Percentiles rank a stretch among this genome's conserved stretches.
phyloP scores from a whole-genome alignment of 2,797 vertebrate genomes.

The Sternotherus odoratus region DNA sequence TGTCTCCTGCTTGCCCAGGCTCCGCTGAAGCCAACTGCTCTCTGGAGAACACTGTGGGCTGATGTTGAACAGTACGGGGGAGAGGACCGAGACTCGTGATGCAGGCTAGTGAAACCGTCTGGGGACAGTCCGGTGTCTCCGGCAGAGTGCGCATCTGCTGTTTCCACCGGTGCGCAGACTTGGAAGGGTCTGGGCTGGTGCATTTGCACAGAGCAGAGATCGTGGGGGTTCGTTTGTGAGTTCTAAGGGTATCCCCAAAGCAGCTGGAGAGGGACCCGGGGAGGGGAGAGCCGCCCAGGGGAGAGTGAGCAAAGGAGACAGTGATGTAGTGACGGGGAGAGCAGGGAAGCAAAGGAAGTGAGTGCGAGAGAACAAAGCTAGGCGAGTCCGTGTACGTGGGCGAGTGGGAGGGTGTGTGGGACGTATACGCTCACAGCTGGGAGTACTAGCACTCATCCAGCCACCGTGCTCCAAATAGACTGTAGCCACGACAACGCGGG shows the following conservation, averaged over 20 bases:
- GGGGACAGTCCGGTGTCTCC: background rate
- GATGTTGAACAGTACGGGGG: no score
- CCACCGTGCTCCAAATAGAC: background rate
- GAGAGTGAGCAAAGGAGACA: background rate
- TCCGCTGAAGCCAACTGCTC: background rate
- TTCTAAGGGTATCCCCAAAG: background rate
- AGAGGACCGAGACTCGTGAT: background rate
- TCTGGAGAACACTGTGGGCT: background rate
- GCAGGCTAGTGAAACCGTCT: background rate
- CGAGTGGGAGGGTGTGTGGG: fast-evolving
- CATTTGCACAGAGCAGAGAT: fast-evolving
- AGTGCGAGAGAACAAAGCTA: background rate
- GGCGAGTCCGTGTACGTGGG: background rate
- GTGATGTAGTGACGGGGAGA: background rate
- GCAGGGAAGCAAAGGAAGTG: background rate
- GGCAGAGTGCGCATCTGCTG: background rate
- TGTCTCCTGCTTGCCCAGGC: background rate
- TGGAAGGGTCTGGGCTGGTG: background rate
- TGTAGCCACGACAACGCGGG: background rate
- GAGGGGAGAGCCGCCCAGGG: background rate
- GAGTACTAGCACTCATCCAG: background rate
- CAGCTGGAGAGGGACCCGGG: background rate
- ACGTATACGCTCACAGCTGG: background rate
- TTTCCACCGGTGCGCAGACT: fast-evolving
- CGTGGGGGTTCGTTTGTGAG: background rate